phyloP scores from a whole-genome alignment of 2,797 vertebrate genomes.

The Arremon brunneinucha region DNA sequence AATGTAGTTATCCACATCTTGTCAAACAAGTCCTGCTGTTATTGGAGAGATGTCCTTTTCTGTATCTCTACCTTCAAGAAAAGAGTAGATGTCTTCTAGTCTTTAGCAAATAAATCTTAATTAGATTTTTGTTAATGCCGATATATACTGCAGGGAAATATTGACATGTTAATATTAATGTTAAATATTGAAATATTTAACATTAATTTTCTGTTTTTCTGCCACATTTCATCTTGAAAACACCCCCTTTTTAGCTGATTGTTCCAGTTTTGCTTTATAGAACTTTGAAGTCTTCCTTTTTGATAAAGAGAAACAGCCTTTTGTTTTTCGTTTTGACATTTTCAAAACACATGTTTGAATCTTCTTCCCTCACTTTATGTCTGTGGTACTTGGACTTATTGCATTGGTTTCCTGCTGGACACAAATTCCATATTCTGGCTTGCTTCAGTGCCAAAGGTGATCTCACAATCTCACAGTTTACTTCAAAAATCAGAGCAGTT shows the following conservation, averaged over 20 bases:
- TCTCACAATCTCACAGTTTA: background rate
- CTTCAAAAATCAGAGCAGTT: background rate
- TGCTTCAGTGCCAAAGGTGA: background rate
- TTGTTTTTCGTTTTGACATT: background rate
- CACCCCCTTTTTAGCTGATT: background rate
- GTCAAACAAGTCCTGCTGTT: background rate
- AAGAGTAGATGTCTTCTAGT: background rate
- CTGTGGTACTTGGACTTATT: background rate
- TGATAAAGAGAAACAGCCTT: background rate
- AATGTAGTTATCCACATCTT: background rate
- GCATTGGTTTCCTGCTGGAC: background rate
- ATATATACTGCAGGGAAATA: background rate
- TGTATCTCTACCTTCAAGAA: background rate
- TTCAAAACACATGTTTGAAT: background rate
- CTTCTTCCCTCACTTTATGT: background rate
- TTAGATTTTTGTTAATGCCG: slow-evolving; percentile 4
- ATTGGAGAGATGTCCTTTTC: background rate
- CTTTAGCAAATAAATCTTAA: background rate
- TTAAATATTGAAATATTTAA: background rate
- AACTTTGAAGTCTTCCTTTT: background rate
- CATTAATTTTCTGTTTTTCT: background rate
- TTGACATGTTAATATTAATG: background rate
- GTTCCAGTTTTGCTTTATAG: background rate
- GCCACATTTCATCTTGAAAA: background rate
- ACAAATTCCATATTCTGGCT: background rate